These are phyloP conservation scores for Anabacerthia variegaticeps DNA, from an alignment of 2,797 vertebrate species.

Conservation along the genomic window DNA sequence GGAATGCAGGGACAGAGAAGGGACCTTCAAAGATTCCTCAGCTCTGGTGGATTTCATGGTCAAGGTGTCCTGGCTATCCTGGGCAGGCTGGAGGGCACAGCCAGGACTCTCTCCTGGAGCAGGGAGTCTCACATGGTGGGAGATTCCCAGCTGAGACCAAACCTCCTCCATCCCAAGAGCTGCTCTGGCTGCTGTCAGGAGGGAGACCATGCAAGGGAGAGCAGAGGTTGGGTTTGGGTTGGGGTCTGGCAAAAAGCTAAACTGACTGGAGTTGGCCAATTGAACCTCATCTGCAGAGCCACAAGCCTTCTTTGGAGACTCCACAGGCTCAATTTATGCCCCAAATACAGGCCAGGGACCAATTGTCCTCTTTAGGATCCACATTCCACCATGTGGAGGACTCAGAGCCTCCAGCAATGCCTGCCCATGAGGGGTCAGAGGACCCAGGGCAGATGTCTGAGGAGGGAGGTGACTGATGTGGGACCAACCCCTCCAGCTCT, in stretches of 20 bases:
- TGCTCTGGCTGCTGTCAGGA: background rate
- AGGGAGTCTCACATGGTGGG: background rate
- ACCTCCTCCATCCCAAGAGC: background rate
- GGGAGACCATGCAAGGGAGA: background rate
- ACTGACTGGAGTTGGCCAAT: background rate
- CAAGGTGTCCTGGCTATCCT: background rate
- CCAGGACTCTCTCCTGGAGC: background rate
- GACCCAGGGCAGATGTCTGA: too few relatives aligned
- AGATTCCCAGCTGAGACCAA: background rate
- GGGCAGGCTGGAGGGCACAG: too few relatives aligned
- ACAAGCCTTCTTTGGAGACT: background rate
- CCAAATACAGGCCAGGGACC: background rate
- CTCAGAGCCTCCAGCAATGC: too few relatives aligned
- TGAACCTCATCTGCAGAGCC: background rate
- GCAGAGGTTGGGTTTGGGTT: background rate
- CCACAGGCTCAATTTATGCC: background rate
- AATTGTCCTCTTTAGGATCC: too few relatives aligned
- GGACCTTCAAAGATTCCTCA: too few relatives aligned
- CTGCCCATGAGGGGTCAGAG: too few relatives aligned
- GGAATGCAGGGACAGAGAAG: background rate
- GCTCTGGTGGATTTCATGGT: rapidly evolving
- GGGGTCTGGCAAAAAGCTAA: background rate
- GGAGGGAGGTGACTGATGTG: too few relatives aligned
- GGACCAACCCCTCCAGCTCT: too few relatives aligned
- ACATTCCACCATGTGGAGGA: too few relatives aligned